Evolutionary conservation across 1,140 invertebrate species (phyloP), one percentile per base, ranked within the genome.

Genomic region (Penaeus japonicus): DNA sequence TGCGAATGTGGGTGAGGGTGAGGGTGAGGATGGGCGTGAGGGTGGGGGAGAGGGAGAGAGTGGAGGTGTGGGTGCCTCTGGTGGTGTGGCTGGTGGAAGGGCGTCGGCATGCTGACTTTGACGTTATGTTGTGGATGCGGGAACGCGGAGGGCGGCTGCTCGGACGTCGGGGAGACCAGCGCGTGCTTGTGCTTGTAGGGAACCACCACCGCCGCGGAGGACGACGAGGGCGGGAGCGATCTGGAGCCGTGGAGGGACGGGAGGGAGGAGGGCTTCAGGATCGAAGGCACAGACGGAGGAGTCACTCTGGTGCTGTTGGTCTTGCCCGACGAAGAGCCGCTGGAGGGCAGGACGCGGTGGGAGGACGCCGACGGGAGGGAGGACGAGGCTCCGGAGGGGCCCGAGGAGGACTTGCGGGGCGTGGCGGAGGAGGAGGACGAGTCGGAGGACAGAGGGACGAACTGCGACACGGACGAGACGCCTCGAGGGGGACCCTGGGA

Each of bases 341-440:
- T 80, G n/a, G 80, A 83, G 22, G 80, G 80, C 22, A 59, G 75
- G 24, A 86, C n/a, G 27, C 39, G 70, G 22, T 83, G 53, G 4
- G 65, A 75, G 24, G 79, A 54, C 4, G 86, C 82, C 7, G 80
- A 88, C n/a, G 86, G 65, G 10, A 80, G 22, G 47, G 84, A 78
- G 5, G 84, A 79, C 7, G 30, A 53, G 18, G 54, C 1, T 7
- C 54, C 57, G 4, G 70, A 47, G 15, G 85, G 85, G 22, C 73
- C 78, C 20, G 62, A 54, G 27, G 39, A 65, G 30, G 85, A 22
- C 62, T 87, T 87, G 24, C 85, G 70, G n/a, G 85, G 85, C n/a
- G 85, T 87, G 47, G 85, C 85, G 18, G 85, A 87, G n/a, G 59
- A 87, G 17, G 85, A 87, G 62, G 47, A 47, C 47, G 47, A 47